Base-by-base conservation (phyloP, 1,140 invertebrate genomes). In the Drosophila arawakana region DNA sequence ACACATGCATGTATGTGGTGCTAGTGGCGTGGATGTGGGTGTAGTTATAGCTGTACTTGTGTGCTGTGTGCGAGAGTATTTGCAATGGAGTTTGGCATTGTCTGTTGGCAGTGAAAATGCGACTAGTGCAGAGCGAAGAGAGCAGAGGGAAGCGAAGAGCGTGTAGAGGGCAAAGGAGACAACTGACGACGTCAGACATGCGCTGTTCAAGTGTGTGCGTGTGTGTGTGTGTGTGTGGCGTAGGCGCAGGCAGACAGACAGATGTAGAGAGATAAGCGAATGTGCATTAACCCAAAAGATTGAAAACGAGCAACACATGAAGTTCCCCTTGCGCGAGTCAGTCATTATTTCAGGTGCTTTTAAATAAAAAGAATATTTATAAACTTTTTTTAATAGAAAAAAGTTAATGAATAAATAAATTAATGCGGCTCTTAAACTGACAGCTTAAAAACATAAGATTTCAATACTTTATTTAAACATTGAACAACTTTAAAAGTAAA, bases 81-180 rank as follows among this genome's bases (percentile, higher is more conserved):
- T 49, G 66, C 55, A 50, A 43, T 79, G 69, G 46, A 88, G 83
- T 88, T 66, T 86, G 84, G 84, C 84, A 88, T 88, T 88, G 84
- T 88, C 84, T 88, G 84, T 83, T 88, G 84, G 84, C 84, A 88
- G 89, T 88, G 84, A 88, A 88, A 88, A 84, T 88, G 82, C 80
- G 70, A 79, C 79, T 61, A 13, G 35, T 10, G 35, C 15, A 39
- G 6, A 30, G n/a, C 10, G 13, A 44, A 5, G 5, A 30, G 46
- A 7, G 34, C n/a, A 30, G 13, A 52, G 0, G 9, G 9, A 52
- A 21, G 1, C 18, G 25, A 21, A 8, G 18, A 52, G 5, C 43
- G 25, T 46, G 8, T 21, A 35, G 41, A 7, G 6, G 30, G 7
- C 9, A 52, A 11, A 34, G 4, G 37, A 58, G 25, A 13, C 25